A percentile compares a stretch with the other conserved stretches of the same genome.
phyloP scores from a whole-genome alignment of 1,140 invertebrate species.

The Anastatus disparis region DNA sequence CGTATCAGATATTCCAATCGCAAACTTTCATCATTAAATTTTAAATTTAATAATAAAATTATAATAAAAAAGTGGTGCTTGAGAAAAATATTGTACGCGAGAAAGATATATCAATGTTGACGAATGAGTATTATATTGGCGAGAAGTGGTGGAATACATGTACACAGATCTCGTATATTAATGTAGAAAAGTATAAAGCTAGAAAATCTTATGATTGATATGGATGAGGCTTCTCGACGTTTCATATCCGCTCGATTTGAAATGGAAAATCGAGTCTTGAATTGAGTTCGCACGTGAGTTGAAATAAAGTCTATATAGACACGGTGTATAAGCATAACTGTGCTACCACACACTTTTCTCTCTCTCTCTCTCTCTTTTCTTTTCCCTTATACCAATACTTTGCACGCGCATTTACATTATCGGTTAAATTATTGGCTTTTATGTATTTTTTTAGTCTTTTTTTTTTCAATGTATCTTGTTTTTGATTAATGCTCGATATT shows the following conservation, averaged over 20 bases:
- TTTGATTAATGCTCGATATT: too few species aligned
- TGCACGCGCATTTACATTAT: slow-evolving; percentile 8
- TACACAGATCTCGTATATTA: slow-evolving; percentile 7
- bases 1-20: too few species aligned
- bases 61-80: too few species aligned
- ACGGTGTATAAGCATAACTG: too few species aligned
- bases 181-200: neutral
- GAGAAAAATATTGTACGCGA: too few species aligned
- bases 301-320: slow-evolving; percentile 57
- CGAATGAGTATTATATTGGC: slow-evolving; percentile 30
- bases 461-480: too few species aligned
- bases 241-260: slow-evolving; percentile 67
- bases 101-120: slow-evolving; percentile 31
- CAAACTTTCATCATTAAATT: too few species aligned
- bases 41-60: too few species aligned
- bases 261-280: slow-evolving; percentile 66
- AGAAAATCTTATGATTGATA: slow-evolving; percentile 61
- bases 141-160: too few species aligned
- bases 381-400: neutral
- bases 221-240: slow-evolving; percentile 62
- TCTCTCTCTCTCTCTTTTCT: too few species aligned
- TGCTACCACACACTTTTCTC: too few species aligned
- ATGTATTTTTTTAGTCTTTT: too few species aligned
- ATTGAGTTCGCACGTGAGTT: slow-evolving; percentile 64
- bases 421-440: neutral